phyloP scores from a whole-genome alignment of 2,797 vertebrate species.

The Periparus ater region DNA sequence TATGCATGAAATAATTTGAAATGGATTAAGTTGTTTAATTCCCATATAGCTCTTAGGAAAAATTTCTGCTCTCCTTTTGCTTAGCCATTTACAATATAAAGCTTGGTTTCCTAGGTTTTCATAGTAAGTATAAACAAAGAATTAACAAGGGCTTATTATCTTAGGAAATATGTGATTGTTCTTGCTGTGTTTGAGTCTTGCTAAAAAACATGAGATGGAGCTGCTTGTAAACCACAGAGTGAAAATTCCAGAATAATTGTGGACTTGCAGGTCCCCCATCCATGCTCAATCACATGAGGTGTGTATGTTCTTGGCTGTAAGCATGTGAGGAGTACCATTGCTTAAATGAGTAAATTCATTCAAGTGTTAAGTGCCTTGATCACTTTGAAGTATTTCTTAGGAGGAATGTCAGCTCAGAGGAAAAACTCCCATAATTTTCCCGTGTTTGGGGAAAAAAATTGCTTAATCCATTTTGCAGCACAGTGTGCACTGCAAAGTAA shows the following conservation, averaged over 20 bases:
- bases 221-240: background rate
- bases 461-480: background rate
- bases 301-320: background rate
- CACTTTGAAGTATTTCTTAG: background rate
- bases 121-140: background rate
- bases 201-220: background rate
- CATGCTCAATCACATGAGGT: fast-evolving
- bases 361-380: background rate
- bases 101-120: background rate
- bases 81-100: background rate
- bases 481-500: background rate
- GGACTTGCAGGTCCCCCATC: background rate
- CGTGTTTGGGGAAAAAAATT: background rate
- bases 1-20: background rate
- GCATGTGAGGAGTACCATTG: background rate
- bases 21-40: background rate
- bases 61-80: background rate
- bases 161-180: background rate
- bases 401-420: background rate
- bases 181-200: background rate
- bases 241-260: background rate
- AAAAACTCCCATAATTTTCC: background rate
- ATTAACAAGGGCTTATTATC: background rate
- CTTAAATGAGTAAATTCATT: background rate
- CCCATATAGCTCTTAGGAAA: background rate